Conservation (phyloP, 2,113 vertebrate genomes). For the Ivindomyrus marchei region DNA sequence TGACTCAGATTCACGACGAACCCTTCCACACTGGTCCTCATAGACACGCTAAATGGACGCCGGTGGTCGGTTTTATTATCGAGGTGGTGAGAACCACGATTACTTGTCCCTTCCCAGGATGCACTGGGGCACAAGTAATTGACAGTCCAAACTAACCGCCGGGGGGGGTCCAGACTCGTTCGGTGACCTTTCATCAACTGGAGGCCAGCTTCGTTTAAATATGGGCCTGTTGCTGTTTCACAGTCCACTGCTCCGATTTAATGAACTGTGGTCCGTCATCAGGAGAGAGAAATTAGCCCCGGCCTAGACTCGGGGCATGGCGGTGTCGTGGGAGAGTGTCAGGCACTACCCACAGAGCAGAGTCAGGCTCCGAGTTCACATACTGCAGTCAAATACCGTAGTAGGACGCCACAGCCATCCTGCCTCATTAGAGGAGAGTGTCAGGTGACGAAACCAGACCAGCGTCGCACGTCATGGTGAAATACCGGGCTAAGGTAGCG, state of each 20-base stretch:
- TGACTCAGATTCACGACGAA: not conserved
- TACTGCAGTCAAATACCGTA: not conserved
- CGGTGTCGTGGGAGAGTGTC: not conserved
- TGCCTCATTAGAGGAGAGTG: not conserved
- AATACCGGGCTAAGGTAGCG: not conserved
- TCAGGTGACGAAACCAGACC: not conserved
- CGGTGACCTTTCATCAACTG: constrained; percentile 1
- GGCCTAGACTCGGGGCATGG: not conserved
- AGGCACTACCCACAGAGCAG: not conserved
- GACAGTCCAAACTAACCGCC: not conserved
- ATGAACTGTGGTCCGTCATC: not conserved
- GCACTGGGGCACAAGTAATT: not conserved
- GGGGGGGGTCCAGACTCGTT: not conserved
- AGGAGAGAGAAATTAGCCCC: not conserved
- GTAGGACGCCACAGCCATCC: not conserved
- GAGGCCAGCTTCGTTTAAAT: constrained; percentile 7
- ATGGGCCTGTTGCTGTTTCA: constrained; percentile 2
- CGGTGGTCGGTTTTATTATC: constrained; percentile 2
- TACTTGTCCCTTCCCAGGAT: not conserved
- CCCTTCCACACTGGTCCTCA: not conserved
- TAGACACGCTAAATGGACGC: not conserved
- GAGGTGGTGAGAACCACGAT: not conserved
- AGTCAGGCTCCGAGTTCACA: not conserved
- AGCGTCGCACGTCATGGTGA: not conserved
- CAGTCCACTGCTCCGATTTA: constrained; percentile 4